Conservation (phyloP, 2,888 invertebrate genomes). For the Pollenia angustigena region DNA sequence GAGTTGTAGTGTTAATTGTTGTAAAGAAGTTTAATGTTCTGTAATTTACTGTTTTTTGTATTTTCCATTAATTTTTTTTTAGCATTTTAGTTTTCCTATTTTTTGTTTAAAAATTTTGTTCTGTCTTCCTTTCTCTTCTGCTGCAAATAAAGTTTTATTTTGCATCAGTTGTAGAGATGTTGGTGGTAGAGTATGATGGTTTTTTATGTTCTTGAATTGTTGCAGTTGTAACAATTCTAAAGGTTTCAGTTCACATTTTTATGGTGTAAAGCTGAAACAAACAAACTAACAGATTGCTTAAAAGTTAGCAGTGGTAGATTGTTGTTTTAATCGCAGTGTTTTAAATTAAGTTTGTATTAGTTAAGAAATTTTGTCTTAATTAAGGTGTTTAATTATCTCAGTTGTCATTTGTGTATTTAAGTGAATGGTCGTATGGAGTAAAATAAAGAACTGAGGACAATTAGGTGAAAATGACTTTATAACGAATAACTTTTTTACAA, state of each 20-base stretch:
- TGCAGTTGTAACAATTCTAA: constrained; percentile 39
- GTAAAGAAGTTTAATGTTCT: constrained; percentile 72
- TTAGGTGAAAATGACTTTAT: neutral
- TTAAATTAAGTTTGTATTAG: constrained; percentile 49
- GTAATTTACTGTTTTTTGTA: constrained; percentile 68
- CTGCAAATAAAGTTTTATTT: constrained; percentile 44
- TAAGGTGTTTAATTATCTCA: constrained; percentile 3
- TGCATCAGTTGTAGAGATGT: constrained; percentile 32
- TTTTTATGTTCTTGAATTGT: constrained; percentile 47
- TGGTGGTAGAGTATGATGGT: neutral
- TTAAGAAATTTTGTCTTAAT: constrained; percentile 40
- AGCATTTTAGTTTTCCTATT: neutral
- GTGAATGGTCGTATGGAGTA: neutral
- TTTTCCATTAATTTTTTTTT: constrained; percentile 35
- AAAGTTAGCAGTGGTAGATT: neutral
- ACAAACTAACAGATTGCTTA: neutral
- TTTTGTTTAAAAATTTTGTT: constrained; percentile 1
- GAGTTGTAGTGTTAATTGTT: constrained; percentile 74
- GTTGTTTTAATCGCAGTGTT: constrained; percentile 36
- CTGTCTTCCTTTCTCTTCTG: constrained; percentile 20
- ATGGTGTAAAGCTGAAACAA: constrained; percentile 14
- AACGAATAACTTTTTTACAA: too few relatives aligned
- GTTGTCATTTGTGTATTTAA: neutral
- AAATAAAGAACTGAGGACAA: too few relatives aligned
- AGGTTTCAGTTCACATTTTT: constrained; percentile 28